Evolutionary conservation across 2,888 invertebrate species (phyloP), one percentile per base, ranked within the genome.

Genomic region (Pristionchus entomophagus): DNA sequence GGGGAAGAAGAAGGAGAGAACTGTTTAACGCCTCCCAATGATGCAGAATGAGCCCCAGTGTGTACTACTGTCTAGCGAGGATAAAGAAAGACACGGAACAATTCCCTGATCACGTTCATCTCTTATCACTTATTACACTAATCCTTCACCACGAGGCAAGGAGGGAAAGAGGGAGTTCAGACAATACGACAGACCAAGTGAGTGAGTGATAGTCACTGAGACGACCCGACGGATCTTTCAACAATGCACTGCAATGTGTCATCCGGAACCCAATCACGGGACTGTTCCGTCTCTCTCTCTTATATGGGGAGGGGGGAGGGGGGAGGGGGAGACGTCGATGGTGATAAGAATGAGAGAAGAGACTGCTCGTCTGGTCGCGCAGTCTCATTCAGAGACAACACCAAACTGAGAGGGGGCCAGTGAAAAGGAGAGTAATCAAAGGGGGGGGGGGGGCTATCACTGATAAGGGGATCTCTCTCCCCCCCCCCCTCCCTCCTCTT

Each of bases 221-320:
- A 59, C 59, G 32, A 14, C 59, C n/a, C n/a, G n/a, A n/a, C n/a
- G n/a, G n/a, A n/a, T n/a, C n/a, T n/a, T n/a, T n/a, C n/a, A n/a
- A n/a, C n/a, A n/a, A n/a, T n/a, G n/a, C n/a, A n/a, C n/a, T 65
- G 35, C 38, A 32, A 10, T 73, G 73, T 38, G 65, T 69, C 65
- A 69, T 69, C 41, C 26, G 41, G 41, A 73, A n/a, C 73, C 73
- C 73, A 73, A 73, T 73, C 73, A 73, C 73, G 73, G 73, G 73
- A 45, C 73, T 41, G 41, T 73, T 51, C 32, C 51, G 78, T 51
- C 51, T 77, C 26, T 51, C 51, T 77, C 26, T 51, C 49, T 80
- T 51, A 49, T 29, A 80, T 35, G 41, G 26, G 45, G 26, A 51
- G 78, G 35, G 12, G 17, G 26, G 78, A 51, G 78, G 78, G 29